Base-by-base conservation (phyloP, 2,888 invertebrate genomes). In the Scrobipalpa costella region DNA sequence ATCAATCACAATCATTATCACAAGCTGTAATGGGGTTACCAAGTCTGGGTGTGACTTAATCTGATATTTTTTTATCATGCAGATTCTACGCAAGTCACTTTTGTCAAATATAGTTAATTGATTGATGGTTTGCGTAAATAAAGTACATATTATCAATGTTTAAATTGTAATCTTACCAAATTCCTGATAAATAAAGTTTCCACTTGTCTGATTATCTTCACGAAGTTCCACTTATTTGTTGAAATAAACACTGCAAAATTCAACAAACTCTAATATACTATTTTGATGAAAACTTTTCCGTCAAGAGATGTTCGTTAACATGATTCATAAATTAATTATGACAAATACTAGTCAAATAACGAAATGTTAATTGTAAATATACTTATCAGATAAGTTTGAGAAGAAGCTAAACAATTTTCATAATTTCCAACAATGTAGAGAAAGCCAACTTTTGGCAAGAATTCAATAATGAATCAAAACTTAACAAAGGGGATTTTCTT, bases 91-190 rank as follows among this genome's bases (percentile, higher is more conserved):
- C 19, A 57, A 38, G 11, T 19, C 36, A 36, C 15, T 33, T 34
- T 1, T 55, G 11, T 3, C 34, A 33, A 33, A 52, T 17, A 11
- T 19, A 34, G 49, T 52, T 49, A n/a, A 34, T 49, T 65, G 60
- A 61, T 63, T 60, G 63, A 63, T 60, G 27, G 38, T 27, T 64
- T 57, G 34, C 49, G 59, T 62, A 59, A 61, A 65, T 61, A 63
- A 65, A 36, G 15, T 27, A 57, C 60, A 57, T 58, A 38, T 57
- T 57, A 57, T 50, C 1, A 5, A 13, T 40, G 27, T 44, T 3
- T 5, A 58, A 40, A 59, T 15, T 1, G 50, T 61, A 50, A 61
- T 61, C 57, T 57, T 49, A 57, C 61, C 49, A 11, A 57, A 19
- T 27, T 27, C n/a, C 8, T 55, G 60, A n/a, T 44, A n/a, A 44